Evolutionary conservation across 2,797 vertebrate genomes (phyloP), one percentile per base, ranked within the genome.

Genomic region (Alcedo quadribrachys): DNA sequence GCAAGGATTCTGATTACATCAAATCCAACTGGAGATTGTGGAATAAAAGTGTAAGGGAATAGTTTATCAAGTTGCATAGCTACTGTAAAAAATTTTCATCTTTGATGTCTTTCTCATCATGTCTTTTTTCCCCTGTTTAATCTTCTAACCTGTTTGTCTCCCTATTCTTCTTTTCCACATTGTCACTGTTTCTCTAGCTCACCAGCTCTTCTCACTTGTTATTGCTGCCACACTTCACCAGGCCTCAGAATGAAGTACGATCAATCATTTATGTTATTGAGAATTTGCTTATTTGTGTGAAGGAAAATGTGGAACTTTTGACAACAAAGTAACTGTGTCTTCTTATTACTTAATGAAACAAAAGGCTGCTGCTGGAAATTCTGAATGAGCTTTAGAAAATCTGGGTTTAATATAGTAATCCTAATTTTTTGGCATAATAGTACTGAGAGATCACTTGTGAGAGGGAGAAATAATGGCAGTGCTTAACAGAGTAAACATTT

Each of bases 371-470:
- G 43, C 27, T 86, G 53, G 60, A 91, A 79, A 89, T 90, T 65
- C 32, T 65, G 68, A 87, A 91, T 82, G 68, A 91, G 28, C 8
- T 90, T 30, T 80, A 74, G 27, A 87, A 91, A 88, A 86, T 43
- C 68, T 90, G 42, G 6, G 65, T 86, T 92, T 65, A 86, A 91
- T 86, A 35, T 2, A 77, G 37, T 35, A 55, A 77, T 77, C 11
- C 35, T 81, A 63, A n/a, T 67, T 82, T 93, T 94, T 84, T 79
- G 3, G n/a, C 57, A 33, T 77, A 95, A 51, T 43, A 69, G 10
- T 46, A 24, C 19, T 45, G 25, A 43, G 83, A 90, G 24, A 77
- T 91, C 53, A 46, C 32, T 94, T 78, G 40, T 32, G 40, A 85
- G 32, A 84, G 10, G 12, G 11, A 81, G 24, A 93, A 91, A 70